Evolutionary conservation across 2,888 invertebrate genomes (phyloP).

Genomic region (Pseudococcus jackbeardsleyi): DNA sequence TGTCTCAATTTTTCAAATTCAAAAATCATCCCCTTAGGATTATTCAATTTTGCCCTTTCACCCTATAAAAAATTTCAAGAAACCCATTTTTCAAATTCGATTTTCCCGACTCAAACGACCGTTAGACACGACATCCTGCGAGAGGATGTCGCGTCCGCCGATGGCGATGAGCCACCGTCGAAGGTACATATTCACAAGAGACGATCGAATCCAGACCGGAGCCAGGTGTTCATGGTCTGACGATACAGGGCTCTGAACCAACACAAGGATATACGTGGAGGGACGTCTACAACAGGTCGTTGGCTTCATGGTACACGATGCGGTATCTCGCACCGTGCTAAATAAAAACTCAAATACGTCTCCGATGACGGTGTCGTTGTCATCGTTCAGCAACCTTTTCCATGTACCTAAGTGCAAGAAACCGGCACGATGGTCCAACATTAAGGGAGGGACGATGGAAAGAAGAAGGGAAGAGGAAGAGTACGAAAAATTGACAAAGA

Average conservation of each 20-base stretch:
- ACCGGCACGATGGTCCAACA: not conserved
- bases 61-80: not conserved
- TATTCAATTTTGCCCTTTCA: no score
- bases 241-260: slow-evolving; percentile 28
- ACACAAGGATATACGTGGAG: not conserved
- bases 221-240: slow-evolving; percentile 17
- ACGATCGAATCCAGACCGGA: not conserved
- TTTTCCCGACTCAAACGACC: not conserved
- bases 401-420: not conserved
- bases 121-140: not conserved
- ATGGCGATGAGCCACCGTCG: not conserved
- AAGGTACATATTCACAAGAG: not conserved
- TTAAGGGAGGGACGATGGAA: not conserved
- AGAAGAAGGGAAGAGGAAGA: not conserved
- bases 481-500: no score
- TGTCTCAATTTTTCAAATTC: no score
- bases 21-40: no score
- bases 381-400: slow-evolving; percentile 1
- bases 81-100: not conserved
- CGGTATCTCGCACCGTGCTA: not conserved
- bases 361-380: not conserved
- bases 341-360: slow-evolving; percentile 6
- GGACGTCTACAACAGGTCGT: slow-evolving; percentile 1
- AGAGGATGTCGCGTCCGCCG: not conserved
- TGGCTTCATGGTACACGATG: not conserved